phyloP scores from a whole-genome alignment of 1,140 invertebrate species.

The Drosophila navojoa region DNA sequence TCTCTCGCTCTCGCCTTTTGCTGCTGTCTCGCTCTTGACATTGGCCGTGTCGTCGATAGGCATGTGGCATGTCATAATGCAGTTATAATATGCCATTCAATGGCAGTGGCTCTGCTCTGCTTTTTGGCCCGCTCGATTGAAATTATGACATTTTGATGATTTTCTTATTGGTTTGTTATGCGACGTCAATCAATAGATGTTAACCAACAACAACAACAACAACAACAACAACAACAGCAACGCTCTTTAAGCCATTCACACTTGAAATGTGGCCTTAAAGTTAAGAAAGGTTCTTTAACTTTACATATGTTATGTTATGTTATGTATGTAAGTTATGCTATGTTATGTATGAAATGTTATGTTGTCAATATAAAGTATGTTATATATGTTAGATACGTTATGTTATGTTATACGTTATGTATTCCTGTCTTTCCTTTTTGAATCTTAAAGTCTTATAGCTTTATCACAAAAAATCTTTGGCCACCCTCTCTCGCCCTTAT shows the following conservation, averaged over 20 bases:
- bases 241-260: slow-evolving; percentile 14
- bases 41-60: slow-evolving; percentile 52
- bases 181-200: slow-evolving; percentile 33
- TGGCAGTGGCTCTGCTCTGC: slow-evolving; percentile 19
- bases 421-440: not conserved
- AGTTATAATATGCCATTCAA: slow-evolving; percentile 72
- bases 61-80: slow-evolving; percentile 79
- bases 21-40: slow-evolving; percentile 4
- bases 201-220: not conserved
- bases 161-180: slow-evolving; percentile 81
- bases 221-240: not conserved
- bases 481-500: no score
- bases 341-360: no score
- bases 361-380: no score
- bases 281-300: not conserved
- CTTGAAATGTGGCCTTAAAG: slow-evolving; percentile 24
- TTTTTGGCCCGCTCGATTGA: slow-evolving; percentile 58
- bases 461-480: slow-evolving; percentile 41
- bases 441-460: slow-evolving; percentile 37
- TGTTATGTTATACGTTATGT: no score
- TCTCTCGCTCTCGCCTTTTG: not conserved
- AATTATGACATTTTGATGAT: slow-evolving; percentile 83
- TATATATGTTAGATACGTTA: no score
- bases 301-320: no score
- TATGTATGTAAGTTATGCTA: no score